Base-by-base conservation (phyloP, 2,113 vertebrate genomes). In the Apaloderma vittatum region DNA sequence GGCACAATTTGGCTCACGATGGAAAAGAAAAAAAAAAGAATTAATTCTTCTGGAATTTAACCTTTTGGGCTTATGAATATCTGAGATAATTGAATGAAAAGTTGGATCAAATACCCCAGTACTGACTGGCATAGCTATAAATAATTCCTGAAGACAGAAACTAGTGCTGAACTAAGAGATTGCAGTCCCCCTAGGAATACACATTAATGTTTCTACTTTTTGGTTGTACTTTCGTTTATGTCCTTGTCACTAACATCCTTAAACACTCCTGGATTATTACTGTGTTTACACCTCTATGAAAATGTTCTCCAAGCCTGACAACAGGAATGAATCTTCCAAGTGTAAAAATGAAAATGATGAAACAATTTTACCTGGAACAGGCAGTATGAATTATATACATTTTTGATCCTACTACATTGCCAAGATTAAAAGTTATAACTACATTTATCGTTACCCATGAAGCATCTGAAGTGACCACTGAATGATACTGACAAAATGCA, bases 1-100 rank as follows among this genome's bases (percentile, higher is more conserved):
- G 17, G 0, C 2, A 34, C 45, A 3, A 37, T 23, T 59, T 86
- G 18, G 7, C 8, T 6, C 4, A 15, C 1, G 48, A 1, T 3
- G 40, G 1, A 61, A 59, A 14, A 4, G 5, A 6, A 11, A 49
- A 34, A 9, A 67, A 34, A 54, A 19, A 13, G 8, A 83, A 0
- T 1, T 17, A 34, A 12, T 43, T 77, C 3, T 84, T 7, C 6
- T 46, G 1, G 52, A 72, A n/a, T 68, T 8, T 22, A 51, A 27
- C 12, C 3, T 37, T 54, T 20, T 30, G 5, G 2, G 3, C 4
- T 17, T 54, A 36, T 30, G 17, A 66, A 86, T 80, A 45, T 22
- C 26, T 11, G 3, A 66, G 21, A 45, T 32, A 59, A 7, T 2
- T 22, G 19, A 79, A 15, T 9, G 1, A 45, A 80, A 51, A n/a